Conservation (phyloP, 2,888 invertebrate genomes). For the Campoletis raptor region DNA sequence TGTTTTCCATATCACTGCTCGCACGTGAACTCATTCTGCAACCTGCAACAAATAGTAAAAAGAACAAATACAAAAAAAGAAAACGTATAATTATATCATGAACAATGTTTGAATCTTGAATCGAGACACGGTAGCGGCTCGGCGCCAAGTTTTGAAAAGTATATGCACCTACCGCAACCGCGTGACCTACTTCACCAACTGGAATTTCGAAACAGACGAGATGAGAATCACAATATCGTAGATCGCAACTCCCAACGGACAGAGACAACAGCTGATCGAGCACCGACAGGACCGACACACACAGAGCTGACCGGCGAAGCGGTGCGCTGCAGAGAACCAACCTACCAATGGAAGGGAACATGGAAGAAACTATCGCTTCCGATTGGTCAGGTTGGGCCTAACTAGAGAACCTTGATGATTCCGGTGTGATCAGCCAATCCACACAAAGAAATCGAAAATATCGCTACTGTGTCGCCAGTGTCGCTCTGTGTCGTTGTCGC, state of each 20-base stretch:
- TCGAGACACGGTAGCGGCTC: not conserved
- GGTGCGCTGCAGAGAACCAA: conserved; percentile 5
- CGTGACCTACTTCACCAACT: too few species aligned
- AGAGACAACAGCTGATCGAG: conserved; percentile 27
- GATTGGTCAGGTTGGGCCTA: conserved; percentile 25
- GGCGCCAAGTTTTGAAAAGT: conserved; percentile 4
- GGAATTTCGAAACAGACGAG: not conserved
- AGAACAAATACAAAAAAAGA: conserved; percentile 6
- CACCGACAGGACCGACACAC: not conserved
- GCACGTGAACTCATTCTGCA: conserved; percentile 31
- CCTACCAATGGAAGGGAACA: conserved; percentile 28
- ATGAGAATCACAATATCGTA: not conserved
- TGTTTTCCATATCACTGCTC: conserved; percentile 3
- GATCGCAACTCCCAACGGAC: conserved; percentile 22
- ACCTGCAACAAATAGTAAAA: not conserved
- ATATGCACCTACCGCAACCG: not conserved
- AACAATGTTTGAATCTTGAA: conserved; percentile 8
- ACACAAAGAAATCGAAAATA: too few species aligned
- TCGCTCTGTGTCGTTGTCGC: too few species aligned
- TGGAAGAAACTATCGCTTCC: conserved; percentile 16
- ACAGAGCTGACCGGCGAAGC: conserved; percentile 6
- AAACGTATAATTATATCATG: conserved; percentile 9
- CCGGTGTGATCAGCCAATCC: too few species aligned
- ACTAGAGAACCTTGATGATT: not conserved
- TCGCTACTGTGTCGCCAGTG: too few species aligned